Percentiles rank a stretch among this genome's conserved stretches.
These are phyloP conservation scores for Porites divaricata DNA, from an alignment of 92 coral and sea anemone species.

Conservation along the genomic window DNA sequence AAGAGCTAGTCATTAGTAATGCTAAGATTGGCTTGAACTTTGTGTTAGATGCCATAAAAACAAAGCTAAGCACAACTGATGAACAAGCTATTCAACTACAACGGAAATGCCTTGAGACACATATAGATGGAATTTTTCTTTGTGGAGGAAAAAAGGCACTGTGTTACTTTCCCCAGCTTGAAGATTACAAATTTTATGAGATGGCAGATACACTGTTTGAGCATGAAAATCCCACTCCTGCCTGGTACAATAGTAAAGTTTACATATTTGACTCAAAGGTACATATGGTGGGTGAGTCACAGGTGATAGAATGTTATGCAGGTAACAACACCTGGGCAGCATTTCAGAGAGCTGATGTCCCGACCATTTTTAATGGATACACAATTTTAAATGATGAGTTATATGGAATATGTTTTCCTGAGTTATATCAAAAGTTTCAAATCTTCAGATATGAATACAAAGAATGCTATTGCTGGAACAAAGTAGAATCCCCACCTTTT, in stretches of 20 bases:
- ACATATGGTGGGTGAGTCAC: not conserved
- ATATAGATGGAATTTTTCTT: not conserved
- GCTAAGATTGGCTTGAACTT: slow-evolving; percentile 25
- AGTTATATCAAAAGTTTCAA: not conserved
- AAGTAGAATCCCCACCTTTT: not conserved
- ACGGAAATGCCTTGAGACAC: not conserved
- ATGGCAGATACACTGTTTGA: not conserved
- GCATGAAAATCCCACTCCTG: not conserved
- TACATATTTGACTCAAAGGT: not conserved
- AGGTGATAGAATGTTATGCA: not conserved
- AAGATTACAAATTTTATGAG: too few species aligned
- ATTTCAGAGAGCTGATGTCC: not conserved
- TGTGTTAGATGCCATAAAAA: slow-evolving; percentile 9
- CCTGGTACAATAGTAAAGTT: not conserved
- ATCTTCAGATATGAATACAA: not conserved
- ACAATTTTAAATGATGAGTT: not conserved
- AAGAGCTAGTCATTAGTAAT: slow-evolving; percentile 25
- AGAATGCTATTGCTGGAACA: not conserved
- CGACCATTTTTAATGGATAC: not conserved
- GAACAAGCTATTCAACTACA: not conserved
- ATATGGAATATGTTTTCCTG: not conserved
- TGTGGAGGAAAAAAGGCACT: slow-evolving; percentile 1
- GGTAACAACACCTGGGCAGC: not conserved
- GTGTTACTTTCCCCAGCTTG: slow-evolving; percentile 9
- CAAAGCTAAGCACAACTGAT: not conserved